phyloP scores from a whole-genome alignment of 2,113 vertebrate genomes.

The Halcyon malimbica region DNA sequence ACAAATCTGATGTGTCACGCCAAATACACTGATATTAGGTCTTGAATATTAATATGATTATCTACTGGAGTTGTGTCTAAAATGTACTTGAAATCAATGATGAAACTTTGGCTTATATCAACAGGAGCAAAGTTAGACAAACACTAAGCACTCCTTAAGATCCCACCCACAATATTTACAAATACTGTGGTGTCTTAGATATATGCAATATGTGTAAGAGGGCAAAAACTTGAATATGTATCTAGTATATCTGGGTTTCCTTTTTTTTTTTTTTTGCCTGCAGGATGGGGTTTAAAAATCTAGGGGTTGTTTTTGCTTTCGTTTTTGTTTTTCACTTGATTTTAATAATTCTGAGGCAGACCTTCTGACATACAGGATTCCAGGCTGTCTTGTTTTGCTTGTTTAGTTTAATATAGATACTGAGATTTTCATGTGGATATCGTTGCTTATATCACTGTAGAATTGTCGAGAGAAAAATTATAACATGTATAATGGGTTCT shows the following conservation, averaged over 20 bases:
- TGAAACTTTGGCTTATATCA: not conserved
- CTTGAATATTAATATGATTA: not conserved
- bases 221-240: not conserved
- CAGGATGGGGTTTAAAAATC: not conserved
- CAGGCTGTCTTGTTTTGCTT: not conserved
- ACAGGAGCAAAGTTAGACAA: not conserved
- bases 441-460: not conserved
- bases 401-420: not conserved
- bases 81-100: not conserved
- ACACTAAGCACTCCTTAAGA: not conserved
- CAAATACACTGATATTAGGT: not conserved
- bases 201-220: not conserved
- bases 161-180: not conserved
- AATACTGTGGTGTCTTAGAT: not conserved
- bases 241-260: not conserved
- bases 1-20: not conserved
- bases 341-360: not conserved
- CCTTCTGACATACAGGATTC: not conserved
- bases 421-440: fast-evolving
- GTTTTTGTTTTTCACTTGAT: not conserved
- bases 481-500: not conserved
- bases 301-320: not conserved
- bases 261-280: not conserved
- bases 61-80: not conserved
- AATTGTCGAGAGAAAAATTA: not conserved